A percentile compares a stretch with the other conserved stretches of the same genome.
Conservation (phyloP, 2,113 vertebrate genomes). For the Ceratotherium simum region DNA sequence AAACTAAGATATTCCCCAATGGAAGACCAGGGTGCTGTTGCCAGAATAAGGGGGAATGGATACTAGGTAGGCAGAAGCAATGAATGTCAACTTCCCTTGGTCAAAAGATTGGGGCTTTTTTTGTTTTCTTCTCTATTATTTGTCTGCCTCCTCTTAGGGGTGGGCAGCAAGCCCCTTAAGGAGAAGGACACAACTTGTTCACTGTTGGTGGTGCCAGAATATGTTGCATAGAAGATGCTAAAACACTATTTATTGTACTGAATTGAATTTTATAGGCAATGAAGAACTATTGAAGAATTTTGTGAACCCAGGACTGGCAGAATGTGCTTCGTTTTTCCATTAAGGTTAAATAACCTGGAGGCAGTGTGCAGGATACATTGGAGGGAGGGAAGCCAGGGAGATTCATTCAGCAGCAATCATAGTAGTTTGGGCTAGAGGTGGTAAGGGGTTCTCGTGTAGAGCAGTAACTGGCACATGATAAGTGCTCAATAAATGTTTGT, state of each 20-base stretch:
- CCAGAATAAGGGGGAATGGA: not conserved
- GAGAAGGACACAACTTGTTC: not conserved
- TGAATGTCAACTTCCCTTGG: not conserved
- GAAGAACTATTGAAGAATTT: not conserved
- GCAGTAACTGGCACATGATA: not conserved
- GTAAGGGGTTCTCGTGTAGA: not conserved
- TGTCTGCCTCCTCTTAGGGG: not conserved
- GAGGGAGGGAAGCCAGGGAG: not conserved
- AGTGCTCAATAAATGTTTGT: not conserved
- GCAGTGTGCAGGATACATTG: not conserved
- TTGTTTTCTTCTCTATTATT: not conserved
- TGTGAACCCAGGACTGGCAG: not conserved
- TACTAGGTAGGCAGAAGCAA: not conserved
- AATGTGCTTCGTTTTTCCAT: not conserved
- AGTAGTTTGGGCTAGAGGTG: not conserved
- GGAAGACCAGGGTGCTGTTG: not conserved
- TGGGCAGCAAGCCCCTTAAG: not conserved
- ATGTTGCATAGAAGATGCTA: not conserved
- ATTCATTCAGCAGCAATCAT: not conserved
- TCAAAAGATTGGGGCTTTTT: not conserved
- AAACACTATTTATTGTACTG: not conserved
- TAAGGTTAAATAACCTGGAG: not conserved
- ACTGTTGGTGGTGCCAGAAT: not conserved
- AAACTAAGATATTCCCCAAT: not conserved
- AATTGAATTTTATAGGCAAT: not conserved